phyloP scores from a whole-genome alignment of 2,797 vertebrate genomes.

The Phalloptychus januarius region DNA sequence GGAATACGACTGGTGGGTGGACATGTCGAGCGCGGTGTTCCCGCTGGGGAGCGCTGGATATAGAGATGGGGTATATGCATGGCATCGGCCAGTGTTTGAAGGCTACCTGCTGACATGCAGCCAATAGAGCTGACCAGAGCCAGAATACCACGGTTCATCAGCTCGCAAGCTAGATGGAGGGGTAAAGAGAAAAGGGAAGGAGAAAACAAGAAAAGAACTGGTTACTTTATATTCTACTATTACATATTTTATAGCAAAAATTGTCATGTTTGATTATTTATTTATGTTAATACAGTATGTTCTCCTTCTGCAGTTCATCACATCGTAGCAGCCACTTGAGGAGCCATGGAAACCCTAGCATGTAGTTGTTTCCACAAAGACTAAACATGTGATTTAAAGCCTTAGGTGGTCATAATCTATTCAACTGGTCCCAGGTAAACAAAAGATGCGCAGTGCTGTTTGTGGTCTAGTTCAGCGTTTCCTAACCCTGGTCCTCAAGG shows the following conservation, averaged over 20 bases:
- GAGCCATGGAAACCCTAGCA: not conserved
- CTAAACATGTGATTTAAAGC: not conserved
- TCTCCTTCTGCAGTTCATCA: not conserved
- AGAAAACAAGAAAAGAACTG: constrained; percentile 5
- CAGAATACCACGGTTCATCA: constrained; percentile 99
- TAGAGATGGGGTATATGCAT: constrained; percentile 99
- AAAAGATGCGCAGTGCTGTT: not conserved
- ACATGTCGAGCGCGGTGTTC: constrained; percentile 91
- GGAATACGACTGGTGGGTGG: constrained; percentile 85
- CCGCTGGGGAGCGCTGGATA: constrained; percentile 89
- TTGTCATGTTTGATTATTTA: constrained; percentile 2
- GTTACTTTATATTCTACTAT: constrained; percentile 22
- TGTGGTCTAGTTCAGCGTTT: not conserved
- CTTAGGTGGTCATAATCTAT: not conserved
- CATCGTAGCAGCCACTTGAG: not conserved
- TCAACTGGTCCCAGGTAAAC: not conserved
- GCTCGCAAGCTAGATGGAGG: constrained; percentile 89
- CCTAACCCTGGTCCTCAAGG: too few species aligned
- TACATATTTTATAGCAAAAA: not conserved
- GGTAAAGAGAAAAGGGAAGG: constrained; percentile 1
- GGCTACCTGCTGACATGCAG: constrained; percentile 94
- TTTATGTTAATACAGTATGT: not conserved
- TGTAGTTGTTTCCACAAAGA: not conserved
- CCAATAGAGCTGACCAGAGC: constrained; percentile 97
- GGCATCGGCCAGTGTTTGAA: constrained; percentile 93